Conservation (phyloP, 2,888 invertebrate species). For the Clepsis dumicolana region DNA sequence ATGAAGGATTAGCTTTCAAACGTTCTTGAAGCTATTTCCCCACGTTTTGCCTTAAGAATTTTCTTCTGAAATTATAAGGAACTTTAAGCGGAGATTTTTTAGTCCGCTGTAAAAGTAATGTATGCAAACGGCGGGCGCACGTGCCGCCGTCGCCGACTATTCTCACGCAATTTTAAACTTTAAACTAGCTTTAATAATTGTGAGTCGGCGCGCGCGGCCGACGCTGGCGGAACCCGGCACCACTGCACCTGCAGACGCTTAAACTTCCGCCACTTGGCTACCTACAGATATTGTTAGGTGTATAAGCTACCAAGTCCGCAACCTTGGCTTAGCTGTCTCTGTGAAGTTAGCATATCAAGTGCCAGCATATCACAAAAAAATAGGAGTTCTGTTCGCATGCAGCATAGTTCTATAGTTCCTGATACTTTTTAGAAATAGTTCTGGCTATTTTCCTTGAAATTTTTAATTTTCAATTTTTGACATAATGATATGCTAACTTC, state of each 20-base stretch:
- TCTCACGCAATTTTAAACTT: conserved; percentile 2
- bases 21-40: background rate
- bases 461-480: no score
- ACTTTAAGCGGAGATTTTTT: conserved; percentile 9
- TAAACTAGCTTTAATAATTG: conserved; percentile 1
- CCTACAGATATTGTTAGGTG: background rate
- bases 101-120: conserved; percentile 5
- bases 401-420: no score
- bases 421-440: no score
- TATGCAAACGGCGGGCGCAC: conserved; percentile 14
- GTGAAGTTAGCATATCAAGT: no score
- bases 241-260: no score
- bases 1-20: background rate
- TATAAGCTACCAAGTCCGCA: no score
- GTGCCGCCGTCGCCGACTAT: background rate
- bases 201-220: background rate
- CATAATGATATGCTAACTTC: no score
- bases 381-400: no score
- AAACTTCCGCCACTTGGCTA: no score
- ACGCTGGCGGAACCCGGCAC: background rate
- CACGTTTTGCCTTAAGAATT: background rate
- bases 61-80: background rate
- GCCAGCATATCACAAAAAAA: no score
- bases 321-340: no score
- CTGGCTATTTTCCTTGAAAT: no score